Evolutionary conservation across 2,797 vertebrate species (phyloP).

Genomic region (Odontamblyopus lacepedii): DNA sequence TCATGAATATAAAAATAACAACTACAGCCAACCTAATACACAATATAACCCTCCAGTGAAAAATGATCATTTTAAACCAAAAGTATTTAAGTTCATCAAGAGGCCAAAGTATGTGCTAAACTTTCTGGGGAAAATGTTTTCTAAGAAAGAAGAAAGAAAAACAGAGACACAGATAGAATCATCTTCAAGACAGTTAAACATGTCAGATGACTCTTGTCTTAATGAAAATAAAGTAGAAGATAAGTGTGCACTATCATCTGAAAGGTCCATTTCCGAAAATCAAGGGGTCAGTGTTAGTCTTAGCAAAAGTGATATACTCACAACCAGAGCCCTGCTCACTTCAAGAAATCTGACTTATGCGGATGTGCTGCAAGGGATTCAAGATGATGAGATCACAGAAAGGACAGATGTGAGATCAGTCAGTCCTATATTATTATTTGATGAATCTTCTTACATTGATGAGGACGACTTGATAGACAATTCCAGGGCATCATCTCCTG

Average conservation of each 20-base stretch:
- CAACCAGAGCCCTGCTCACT: accelerated
- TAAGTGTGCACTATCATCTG: not conserved
- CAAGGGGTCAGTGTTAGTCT: not conserved
- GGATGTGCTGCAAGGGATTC: conserved; percentile 19
- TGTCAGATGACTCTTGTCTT: not conserved
- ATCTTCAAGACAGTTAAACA: not conserved
- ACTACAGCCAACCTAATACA: not conserved
- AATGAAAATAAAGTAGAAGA: not conserved
- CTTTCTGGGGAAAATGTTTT: conserved; percentile 13
- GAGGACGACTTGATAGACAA: conserved; percentile 1
- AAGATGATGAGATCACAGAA: not conserved
- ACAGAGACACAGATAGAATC: not conserved
- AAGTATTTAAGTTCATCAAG: conserved; percentile 34
- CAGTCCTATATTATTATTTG: not conserved
- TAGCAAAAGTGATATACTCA: not conserved
- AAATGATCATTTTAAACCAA: not conserved
- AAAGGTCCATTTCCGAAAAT: not conserved
- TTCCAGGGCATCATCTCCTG: not conserved
- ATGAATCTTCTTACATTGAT: not conserved
- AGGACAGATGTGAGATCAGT: not conserved
- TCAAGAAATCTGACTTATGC: conserved; percentile 21
- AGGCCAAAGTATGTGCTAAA: conserved; percentile 35
- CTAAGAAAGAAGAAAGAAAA: accelerated
- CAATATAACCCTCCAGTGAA: not conserved
- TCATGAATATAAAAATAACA: not conserved